Conservation (phyloP, 2,113 vertebrate species). For the Enhydra lutris region DNA sequence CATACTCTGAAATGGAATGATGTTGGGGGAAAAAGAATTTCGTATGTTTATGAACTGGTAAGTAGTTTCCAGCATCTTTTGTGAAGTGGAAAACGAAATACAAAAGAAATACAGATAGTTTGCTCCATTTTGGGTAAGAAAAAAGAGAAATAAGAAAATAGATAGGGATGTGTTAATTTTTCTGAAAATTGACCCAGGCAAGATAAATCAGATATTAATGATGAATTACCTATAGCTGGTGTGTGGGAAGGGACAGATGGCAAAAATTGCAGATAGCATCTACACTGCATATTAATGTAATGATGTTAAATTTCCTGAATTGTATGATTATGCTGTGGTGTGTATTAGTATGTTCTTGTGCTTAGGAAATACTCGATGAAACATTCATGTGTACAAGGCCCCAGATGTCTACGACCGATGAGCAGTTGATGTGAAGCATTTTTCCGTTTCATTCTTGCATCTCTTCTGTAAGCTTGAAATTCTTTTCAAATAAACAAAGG, state of each 20-base stretch:
- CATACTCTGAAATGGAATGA: not conserved
- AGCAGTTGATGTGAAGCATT: not conserved
- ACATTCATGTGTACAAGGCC: not conserved
- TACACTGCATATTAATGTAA: not conserved
- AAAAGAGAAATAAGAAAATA: not conserved
- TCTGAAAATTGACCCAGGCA: not conserved
- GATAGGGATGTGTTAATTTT: not conserved
- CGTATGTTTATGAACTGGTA: not conserved
- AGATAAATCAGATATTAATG: not conserved
- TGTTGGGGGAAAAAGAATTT: not conserved
- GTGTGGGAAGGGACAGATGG: not conserved
- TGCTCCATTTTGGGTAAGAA: not conserved
- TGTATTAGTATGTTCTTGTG: not conserved
- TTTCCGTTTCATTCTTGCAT: slow-evolving; percentile 20
- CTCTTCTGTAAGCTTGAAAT: not conserved
- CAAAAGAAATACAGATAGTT: not conserved
- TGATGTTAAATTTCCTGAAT: not conserved
- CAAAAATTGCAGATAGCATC: not conserved
- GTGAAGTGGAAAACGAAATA: not conserved
- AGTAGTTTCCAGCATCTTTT: not conserved
- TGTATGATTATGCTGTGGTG: not conserved
- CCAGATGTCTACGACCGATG: not conserved
- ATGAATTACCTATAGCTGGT: not conserved
- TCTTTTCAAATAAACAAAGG: not conserved
- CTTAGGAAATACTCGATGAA: not conserved